phyloP scores from a whole-genome alignment of 1,140 invertebrate species.

The Musca domestica region DNA sequence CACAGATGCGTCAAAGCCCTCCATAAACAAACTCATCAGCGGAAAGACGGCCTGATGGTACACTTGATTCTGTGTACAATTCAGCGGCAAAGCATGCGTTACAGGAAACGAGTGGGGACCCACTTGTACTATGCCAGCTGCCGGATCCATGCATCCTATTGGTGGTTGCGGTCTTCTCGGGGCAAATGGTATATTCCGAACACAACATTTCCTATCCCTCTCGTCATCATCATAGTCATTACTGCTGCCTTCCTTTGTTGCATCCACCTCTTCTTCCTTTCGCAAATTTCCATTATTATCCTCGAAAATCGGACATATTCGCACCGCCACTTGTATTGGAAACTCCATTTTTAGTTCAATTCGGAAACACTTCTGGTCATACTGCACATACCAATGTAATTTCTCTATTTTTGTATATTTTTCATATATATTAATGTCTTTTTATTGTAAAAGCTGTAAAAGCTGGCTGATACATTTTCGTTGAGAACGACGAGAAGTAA shows the following conservation, averaged over 20 bases:
- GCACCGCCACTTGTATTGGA: constrained; percentile 62
- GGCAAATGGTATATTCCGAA: constrained; percentile 56
- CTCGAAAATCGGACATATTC: constrained; percentile 52
- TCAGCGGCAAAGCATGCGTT: constrained; percentile 52
- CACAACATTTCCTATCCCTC: constrained; percentile 60
- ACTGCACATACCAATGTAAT: neutral
- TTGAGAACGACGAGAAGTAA: too few relatives aligned
- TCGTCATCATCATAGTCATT: constrained; percentile 56
- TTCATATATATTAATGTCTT: neutral
- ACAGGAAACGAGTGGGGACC: constrained; percentile 48
- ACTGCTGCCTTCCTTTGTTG: neutral
- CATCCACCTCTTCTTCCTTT: neutral
- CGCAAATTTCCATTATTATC: constrained; percentile 29
- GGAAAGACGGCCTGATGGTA: constrained; percentile 55
- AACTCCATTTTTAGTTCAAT: constrained; percentile 55
- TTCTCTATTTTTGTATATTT: neutral
- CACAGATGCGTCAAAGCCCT: constrained; percentile 72
- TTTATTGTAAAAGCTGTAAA: too few relatives aligned
- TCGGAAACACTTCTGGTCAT: neutral
- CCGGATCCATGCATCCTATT: constrained; percentile 27
- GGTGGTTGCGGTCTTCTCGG: too few relatives aligned
- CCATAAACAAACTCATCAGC: constrained; percentile 63
- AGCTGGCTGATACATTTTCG: too few relatives aligned
- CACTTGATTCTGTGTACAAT: constrained; percentile 55
- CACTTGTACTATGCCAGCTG: constrained; percentile 46